Conservation (phyloP, 2,113 vertebrate genomes). For the Pelecanoides urinatrix region DNA sequence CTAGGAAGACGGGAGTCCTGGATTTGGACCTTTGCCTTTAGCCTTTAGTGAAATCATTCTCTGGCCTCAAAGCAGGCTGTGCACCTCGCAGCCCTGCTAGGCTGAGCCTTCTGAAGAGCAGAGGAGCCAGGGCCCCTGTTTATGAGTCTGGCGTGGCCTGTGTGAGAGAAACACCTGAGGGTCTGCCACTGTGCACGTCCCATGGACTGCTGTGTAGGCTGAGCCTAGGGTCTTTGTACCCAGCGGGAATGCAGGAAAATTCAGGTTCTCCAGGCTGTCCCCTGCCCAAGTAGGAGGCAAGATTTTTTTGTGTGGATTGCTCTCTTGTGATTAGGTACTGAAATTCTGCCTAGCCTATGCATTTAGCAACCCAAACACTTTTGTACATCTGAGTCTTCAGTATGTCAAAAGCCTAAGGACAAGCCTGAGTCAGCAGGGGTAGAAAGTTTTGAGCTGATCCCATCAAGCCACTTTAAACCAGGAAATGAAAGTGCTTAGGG, state of each 20-base stretch:
- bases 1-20: neutral
- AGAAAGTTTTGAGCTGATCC: neutral
- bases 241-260: neutral
- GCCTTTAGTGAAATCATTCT: neutral
- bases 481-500: neutral
- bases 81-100: neutral
- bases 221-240: neutral
- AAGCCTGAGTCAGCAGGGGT: neutral
- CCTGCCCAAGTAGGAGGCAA: neutral
- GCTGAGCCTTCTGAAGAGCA: neutral
- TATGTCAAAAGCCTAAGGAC: neutral
- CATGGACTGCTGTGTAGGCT: neutral
- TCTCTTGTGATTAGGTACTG: neutral
- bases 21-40: neutral
- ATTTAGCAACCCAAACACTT: neutral
- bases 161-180: neutral
- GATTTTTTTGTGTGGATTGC: neutral
- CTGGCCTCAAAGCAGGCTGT: neutral
- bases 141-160: too few species aligned
- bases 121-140: neutral
- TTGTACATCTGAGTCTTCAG: neutral
- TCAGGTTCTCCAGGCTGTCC: neutral
- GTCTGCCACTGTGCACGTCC: neutral
- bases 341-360: neutral
- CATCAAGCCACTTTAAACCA: neutral